Percentiles rank a stretch among this genome's conserved stretches.
phyloP scores from a whole-genome alignment of 1,140 invertebrate genomes.

The Hydropsyche tenuis region DNA sequence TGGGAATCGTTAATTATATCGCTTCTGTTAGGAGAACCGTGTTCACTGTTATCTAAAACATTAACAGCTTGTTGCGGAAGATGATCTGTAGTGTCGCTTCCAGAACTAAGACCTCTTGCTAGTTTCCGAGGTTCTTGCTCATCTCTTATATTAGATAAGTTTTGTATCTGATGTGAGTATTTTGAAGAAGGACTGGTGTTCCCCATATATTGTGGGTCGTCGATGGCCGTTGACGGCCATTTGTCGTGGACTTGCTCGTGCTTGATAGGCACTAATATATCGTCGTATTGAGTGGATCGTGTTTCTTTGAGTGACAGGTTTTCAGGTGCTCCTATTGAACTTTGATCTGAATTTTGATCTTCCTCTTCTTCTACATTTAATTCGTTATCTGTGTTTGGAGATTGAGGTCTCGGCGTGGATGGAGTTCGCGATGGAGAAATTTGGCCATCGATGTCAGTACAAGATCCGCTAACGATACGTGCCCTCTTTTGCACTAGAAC shows the following conservation, averaged over 20 bases:
- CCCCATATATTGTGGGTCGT: constrained; percentile 39
- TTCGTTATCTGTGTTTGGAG: constrained; percentile 60
- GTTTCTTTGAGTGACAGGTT: constrained; percentile 61
- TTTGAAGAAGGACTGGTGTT: constrained; percentile 43
- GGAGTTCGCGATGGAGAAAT: constrained; percentile 54
- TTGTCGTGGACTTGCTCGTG: constrained; percentile 57
- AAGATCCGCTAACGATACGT: constrained; percentile 34
- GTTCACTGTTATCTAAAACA: constrained; percentile 44
- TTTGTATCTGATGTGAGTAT: constrained; percentile 47
- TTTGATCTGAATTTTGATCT: constrained; percentile 58
- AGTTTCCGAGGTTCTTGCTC: constrained; percentile 40
- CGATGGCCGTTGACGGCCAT: constrained; percentile 52
- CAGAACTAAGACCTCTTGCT: constrained; percentile 42
- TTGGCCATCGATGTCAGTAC: constrained; percentile 53
- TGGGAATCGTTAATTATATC: constrained; percentile 48
- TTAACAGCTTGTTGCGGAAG: constrained; percentile 40
- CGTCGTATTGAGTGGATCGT: constrained; percentile 52
- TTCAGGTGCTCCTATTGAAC: constrained; percentile 58
- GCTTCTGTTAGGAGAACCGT: constrained; percentile 46
- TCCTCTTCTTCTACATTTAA: constrained; percentile 61
- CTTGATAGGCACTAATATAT: constrained; percentile 51
- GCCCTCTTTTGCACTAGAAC: constrained; percentile 45
- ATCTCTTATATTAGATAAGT: constrained; percentile 33
- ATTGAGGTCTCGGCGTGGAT: constrained; percentile 49
- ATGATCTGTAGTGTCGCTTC: constrained; percentile 43